These are phyloP conservation scores for Lepisosteus oculatus DNA, from an alignment of 2,113 vertebrate species.

Conservation along the genomic window DNA sequence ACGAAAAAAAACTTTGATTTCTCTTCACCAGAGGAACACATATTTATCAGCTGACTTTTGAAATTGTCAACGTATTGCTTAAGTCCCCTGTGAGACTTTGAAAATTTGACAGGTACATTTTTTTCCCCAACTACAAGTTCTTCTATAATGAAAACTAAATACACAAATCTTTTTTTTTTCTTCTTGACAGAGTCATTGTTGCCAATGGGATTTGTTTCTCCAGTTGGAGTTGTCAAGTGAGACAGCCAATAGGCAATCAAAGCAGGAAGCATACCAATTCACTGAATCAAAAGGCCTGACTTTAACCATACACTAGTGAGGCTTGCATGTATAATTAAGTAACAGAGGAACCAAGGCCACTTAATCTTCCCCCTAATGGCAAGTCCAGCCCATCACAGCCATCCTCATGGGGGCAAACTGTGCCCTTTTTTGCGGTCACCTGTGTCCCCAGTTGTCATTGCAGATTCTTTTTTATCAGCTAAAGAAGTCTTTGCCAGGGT, in stretches of 20 bases:
- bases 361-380: conserved; percentile 90
- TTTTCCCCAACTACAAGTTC: conserved; percentile 83
- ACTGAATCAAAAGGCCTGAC: conserved; percentile 76
- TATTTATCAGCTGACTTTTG: conserved; percentile 38
- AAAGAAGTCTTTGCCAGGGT: conserved; percentile 69
- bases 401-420: conserved; percentile 74
- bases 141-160: conserved; percentile 93
- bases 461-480: conserved; percentile 79
- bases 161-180: conserved; percentile 72
- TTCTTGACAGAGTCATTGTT: conserved; percentile 78
- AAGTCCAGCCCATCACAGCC: conserved; percentile 75
- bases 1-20: conserved; percentile 65
- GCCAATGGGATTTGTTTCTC: conserved; percentile 89
- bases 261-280: conserved; percentile 70
- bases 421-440: conserved; percentile 78
- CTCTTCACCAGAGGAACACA: conserved; percentile 71
- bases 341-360: conserved; percentile 76
- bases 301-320: conserved; percentile 65
- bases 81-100: conserved; percentile 81
- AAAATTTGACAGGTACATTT: conserved; percentile 91
- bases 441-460: conserved; percentile 80
- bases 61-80: conserved; percentile 82
- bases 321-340: conserved; percentile 92
- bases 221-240: conserved; percentile 89
- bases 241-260: conserved; percentile 93